Conservation (phyloP, 53 echinoderm and acorn worm species). For the Astropecten irregularis region DNA sequence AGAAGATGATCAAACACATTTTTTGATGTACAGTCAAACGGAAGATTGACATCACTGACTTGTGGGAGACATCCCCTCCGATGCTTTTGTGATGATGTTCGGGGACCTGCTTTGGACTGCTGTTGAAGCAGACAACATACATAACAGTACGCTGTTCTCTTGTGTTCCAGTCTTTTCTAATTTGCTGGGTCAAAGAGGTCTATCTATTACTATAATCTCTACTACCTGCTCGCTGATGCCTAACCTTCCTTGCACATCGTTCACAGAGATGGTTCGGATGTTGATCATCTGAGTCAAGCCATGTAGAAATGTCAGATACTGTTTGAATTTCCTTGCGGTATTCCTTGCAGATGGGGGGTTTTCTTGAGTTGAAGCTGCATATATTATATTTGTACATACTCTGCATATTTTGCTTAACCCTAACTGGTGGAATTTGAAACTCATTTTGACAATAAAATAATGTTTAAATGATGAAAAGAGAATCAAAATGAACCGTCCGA, state of each 20-base stretch:
- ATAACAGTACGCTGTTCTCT: slow-evolving; percentile 15
- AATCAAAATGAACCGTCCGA: too few species aligned
- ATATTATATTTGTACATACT: neutral
- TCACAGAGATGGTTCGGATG: slow-evolving; percentile 14
- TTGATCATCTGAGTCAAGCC: neutral
- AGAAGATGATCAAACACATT: too few species aligned
- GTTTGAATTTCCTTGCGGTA: neutral
- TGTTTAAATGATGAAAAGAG: too few species aligned
- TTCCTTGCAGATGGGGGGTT: too few species aligned
- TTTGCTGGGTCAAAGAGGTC: slow-evolving; percentile 9
- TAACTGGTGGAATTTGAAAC: slow-evolving; percentile 12
- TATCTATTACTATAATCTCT: neutral
- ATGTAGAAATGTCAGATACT: neutral
- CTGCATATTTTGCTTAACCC: slow-evolving; percentile 4
- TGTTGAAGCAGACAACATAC: neutral
- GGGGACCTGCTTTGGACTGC: neutral
- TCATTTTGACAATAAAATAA: neutral
- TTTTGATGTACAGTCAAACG: too few species aligned
- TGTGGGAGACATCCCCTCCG: too few species aligned
- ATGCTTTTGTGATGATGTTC: too few species aligned
- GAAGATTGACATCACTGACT: too few species aligned
- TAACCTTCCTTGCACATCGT: slow-evolving; percentile 9
- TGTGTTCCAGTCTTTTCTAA: slow-evolving; percentile 2
- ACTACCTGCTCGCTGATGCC: neutral
- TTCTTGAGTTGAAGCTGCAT: too few species aligned